A percentile compares a stretch with the other conserved stretches of the same genome.
These are phyloP conservation scores for Rhabditoides inermis DNA, from an alignment of 2,888 invertebrate genomes.

Conservation along the genomic window DNA sequence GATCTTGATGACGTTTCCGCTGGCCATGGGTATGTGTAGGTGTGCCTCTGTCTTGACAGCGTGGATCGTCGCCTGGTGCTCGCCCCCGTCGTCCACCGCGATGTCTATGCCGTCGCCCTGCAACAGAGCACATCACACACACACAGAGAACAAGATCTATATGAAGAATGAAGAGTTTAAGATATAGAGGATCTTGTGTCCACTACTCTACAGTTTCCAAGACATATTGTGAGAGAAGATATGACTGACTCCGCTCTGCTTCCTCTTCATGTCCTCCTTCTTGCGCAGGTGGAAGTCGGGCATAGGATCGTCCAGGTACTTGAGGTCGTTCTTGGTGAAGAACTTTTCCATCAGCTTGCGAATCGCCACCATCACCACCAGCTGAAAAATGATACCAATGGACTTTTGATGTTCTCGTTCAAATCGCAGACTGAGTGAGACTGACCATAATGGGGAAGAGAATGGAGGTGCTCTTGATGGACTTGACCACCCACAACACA, in stretches of 20 bases:
- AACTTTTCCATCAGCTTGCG: conserved; percentile 80
- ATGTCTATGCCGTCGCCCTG: conserved; percentile 32
- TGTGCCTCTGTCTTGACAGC: conserved; percentile 59
- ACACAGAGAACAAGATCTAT: too few species aligned
- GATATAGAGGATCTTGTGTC: too few species aligned
- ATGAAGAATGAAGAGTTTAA: too few species aligned
- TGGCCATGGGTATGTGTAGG: conserved; percentile 76
- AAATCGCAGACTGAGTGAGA: too few species aligned
- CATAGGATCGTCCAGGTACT: conserved; percentile 92
- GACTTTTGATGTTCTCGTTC: too few species aligned
- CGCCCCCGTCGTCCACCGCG: conserved; percentile 45
- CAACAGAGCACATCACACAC: not conserved
- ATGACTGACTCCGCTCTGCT: conserved; percentile 55
- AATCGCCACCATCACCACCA: conserved; percentile 93
- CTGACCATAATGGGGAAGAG: conserved; percentile 83
- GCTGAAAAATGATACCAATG: too few species aligned
- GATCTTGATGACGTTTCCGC: conserved; percentile 81
- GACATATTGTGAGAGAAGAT: too few species aligned
- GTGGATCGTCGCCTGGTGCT: conserved; percentile 48
- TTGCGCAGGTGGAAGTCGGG: conserved; percentile 79
- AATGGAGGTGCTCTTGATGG: conserved; percentile 83
- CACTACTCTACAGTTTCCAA: too few species aligned
- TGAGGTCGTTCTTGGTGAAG: conserved; percentile 83
- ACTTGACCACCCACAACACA: conserved; percentile 82
- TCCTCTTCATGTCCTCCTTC: conserved; percentile 64